Base-by-base conservation (phyloP, 2,797 vertebrate species). In the Gambelia wislizenii region DNA sequence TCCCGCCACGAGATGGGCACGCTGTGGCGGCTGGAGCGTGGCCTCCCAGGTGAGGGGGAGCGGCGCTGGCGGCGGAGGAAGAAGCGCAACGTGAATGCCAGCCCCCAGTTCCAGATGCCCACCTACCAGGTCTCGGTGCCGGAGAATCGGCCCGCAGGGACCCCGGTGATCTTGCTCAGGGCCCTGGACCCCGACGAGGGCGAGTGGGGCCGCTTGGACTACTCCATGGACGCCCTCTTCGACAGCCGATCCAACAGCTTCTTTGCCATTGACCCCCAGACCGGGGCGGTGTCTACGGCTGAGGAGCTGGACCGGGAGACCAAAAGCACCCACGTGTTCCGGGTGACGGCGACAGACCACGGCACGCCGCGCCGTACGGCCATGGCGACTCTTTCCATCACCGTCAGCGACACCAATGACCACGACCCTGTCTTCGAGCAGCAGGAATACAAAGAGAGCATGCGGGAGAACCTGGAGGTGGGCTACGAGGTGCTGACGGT, bases 401-500 rank as follows among this genome's bases (percentile, higher is more conserved):
- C 97, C 0, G 98, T 99, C 93, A 98, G 97, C 0, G 99, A 99
- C 49, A 96, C 98, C 44, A 99, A 99, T 0, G 99, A 99, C 84
- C 99, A 99, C 0, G 95, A 98, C 93, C 99, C 99, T 0, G 95
- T 97, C 67, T 99, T 99, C 0, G 98, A 99, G 94, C 99, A 99
- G 95, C 96, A 97, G 85, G 98, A 99, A 91, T 99, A 99, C 85
- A 98, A 98, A 87, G 99, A 99, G 92, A 99, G 97, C 49, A 97
- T 99, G 92, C 94, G 99, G 92, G 99, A 99, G 94, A 99, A 99
- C 95, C 95, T 99, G 94, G 98, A 99, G 95, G 98, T 99, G 7
- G 98, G 99, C 90, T 99, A 99, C 0, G 99, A 99, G 93, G 98
- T 99, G 61, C 96, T 99, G 61, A 99, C 99, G 0, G 98, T 99